phyloP scores from a whole-genome alignment of 2,797 vertebrate species.

The Mormyrops attenuatus region DNA sequence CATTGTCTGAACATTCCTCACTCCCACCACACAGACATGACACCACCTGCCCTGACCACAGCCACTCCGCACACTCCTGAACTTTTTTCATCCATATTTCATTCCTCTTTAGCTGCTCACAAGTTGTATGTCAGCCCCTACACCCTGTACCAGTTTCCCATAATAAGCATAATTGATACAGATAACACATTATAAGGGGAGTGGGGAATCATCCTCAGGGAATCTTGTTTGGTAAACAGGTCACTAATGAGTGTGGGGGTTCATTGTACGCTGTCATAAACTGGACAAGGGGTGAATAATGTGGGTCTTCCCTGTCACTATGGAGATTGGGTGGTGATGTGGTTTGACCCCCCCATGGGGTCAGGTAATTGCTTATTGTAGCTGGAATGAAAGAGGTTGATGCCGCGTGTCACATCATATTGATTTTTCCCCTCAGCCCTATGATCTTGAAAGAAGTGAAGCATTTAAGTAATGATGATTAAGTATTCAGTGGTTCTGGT shows the following conservation, averaged over 20 bases:
- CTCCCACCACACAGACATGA: neutral
- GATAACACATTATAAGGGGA: neutral
- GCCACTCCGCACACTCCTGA: neutral
- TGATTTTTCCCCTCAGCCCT: constrained; percentile 47
- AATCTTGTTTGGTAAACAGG: neutral
- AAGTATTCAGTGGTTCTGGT: neutral
- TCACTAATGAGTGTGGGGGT: neutral
- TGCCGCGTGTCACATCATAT: constrained; percentile 48
- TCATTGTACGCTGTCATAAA: constrained; percentile 13
- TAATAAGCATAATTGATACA: neutral
- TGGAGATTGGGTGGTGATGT: constrained; percentile 1
- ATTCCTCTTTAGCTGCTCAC: neutral
- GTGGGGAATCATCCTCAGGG: neutral
- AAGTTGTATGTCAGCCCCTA: neutral
- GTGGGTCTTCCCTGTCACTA: constrained; percentile 24
- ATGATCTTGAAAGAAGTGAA: constrained; percentile 24
- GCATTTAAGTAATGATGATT: constrained; percentile 4
- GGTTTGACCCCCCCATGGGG: constrained; percentile 36
- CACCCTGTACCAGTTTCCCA: neutral
- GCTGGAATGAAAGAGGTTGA: constrained; percentile 39
- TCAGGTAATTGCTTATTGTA: constrained; percentile 46
- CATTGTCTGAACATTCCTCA: neutral
- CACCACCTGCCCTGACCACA: neutral
- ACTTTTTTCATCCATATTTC: neutral
- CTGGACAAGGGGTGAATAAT: constrained; percentile 22